A percentile compares a stretch with the other conserved stretches of the same genome.
phyloP scores from a whole-genome alignment of 2,113 vertebrate genomes.

The Bambusicola thoracicus region DNA sequence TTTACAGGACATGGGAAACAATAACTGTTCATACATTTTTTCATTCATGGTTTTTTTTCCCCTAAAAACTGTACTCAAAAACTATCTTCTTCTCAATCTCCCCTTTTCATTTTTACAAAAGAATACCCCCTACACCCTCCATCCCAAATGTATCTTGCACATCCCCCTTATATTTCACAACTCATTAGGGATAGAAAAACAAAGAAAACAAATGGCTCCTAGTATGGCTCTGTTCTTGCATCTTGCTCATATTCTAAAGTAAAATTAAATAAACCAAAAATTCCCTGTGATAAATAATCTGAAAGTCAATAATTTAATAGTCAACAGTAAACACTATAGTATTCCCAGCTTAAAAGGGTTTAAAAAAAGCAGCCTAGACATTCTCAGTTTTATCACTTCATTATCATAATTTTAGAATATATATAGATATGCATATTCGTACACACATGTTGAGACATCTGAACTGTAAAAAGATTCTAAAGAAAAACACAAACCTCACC shows the following conservation, averaged over 20 bases:
- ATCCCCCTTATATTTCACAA: background rate
- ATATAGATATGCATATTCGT: background rate
- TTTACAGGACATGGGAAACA: background rate
- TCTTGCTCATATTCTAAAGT: background rate
- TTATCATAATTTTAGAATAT: background rate
- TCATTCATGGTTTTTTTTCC: background rate
- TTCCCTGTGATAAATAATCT: background rate
- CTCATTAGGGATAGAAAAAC: background rate
- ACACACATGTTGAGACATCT: fast-evolving
- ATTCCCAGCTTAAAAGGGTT: background rate
- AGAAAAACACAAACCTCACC: background rate
- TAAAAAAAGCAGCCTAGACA: background rate
- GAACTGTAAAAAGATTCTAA: background rate
- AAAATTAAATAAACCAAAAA: background rate
- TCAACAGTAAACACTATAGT: background rate
- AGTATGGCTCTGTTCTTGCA: background rate
- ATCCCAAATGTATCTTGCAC: background rate
- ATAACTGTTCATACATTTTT: background rate
- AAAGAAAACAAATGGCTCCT: background rate
- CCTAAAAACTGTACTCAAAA: background rate
- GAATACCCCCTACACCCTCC: background rate
- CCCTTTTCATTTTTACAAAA: background rate
- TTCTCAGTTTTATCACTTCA: background rate
- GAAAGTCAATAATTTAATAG: background rate
- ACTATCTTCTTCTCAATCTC: background rate